These are phyloP conservation scores for Psylliodes chrysocephalus DNA, from an alignment of 2,888 invertebrate species.

Conservation along the genomic window DNA sequence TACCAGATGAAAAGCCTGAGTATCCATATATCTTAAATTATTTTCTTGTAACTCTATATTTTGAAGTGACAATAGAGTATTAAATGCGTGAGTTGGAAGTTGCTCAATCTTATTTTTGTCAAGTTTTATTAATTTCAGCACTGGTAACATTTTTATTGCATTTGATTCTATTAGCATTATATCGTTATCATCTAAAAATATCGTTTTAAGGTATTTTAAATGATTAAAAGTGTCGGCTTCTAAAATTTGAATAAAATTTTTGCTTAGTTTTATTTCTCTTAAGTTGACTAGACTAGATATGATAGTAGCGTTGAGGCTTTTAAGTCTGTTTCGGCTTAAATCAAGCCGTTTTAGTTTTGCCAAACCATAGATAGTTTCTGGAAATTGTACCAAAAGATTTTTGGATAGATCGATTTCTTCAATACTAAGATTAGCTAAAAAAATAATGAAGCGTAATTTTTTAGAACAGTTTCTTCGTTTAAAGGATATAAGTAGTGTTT, in stretches of 20 bases:
- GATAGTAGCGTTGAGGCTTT: slow-evolving; percentile 74
- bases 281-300: slow-evolving; percentile 77
- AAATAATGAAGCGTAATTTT: background rate
- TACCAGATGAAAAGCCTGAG: slow-evolving; percentile 80
- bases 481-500: too few species aligned
- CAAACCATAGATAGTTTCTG: slow-evolving; percentile 75
- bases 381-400: slow-evolving; percentile 79
- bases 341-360: slow-evolving; percentile 78
- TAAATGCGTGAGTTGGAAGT: slow-evolving; percentile 80
- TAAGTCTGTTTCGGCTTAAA: slow-evolving; percentile 81
- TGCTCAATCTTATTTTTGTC: slow-evolving; percentile 79
- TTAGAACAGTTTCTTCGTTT: too few species aligned
- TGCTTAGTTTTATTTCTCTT: slow-evolving; percentile 76
- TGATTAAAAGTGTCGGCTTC: slow-evolving; percentile 78
- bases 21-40: slow-evolving; percentile 76
- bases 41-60: slow-evolving; percentile 85
- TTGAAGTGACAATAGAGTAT: slow-evolving; percentile 78
- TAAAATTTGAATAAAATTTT: slow-evolving; percentile 78
- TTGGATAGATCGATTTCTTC: slow-evolving; percentile 81
- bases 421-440: slow-evolving; percentile 68
- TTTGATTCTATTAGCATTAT: slow-evolving; percentile 79
- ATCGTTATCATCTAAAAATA: slow-evolving; percentile 86
- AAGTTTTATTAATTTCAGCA: slow-evolving; percentile 69
- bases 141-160: slow-evolving; percentile 76
- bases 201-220: slow-evolving; percentile 74